Evolutionary conservation across 2,113 vertebrate species (phyloP).

Genomic region (Tupaia tana): DNA sequence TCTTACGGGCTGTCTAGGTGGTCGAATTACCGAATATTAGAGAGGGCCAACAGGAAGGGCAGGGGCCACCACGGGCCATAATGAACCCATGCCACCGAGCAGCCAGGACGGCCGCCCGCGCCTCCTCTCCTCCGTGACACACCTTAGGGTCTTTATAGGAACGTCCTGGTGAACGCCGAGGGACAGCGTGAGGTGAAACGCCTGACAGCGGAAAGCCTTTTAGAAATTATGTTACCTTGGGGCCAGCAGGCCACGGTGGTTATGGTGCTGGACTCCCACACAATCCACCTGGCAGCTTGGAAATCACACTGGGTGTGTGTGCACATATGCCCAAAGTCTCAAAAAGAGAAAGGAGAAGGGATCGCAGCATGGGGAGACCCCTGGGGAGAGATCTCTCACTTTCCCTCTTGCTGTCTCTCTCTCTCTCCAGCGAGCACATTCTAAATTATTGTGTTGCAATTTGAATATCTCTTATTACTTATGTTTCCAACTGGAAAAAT

Average conservation of each 20-base stretch:
- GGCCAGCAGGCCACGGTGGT: too few relatives aligned
- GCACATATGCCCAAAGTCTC: too few relatives aligned
- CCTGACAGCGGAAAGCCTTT: not conserved
- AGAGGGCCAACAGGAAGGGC: not conserved
- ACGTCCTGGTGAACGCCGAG: not conserved
- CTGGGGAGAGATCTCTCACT: too few relatives aligned
- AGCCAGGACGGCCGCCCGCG: not conserved
- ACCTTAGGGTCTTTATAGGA: not conserved
- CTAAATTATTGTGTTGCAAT: slow-evolving; percentile 39
- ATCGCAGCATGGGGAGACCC: too few relatives aligned
- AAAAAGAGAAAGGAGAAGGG: too few relatives aligned
- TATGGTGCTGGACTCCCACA: too few relatives aligned
- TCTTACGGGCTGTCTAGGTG: not conserved
- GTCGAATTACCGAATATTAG: not conserved
- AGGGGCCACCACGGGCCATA: too few relatives aligned
- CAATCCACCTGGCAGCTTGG: too few relatives aligned
- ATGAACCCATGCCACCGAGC: not conserved
- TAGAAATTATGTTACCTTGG: too few relatives aligned
- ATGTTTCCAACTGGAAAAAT: not conserved
- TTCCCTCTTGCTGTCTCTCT: too few relatives aligned
- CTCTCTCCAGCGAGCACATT: not conserved
- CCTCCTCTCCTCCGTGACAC: not conserved
- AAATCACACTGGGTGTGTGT: too few relatives aligned
- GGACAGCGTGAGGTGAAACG: not conserved
- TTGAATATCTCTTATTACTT: slow-evolving; percentile 18